Evolutionary conservation across 2,888 invertebrate genomes (phyloP).

Genomic region (Exephanes ischioxanthus): DNA sequence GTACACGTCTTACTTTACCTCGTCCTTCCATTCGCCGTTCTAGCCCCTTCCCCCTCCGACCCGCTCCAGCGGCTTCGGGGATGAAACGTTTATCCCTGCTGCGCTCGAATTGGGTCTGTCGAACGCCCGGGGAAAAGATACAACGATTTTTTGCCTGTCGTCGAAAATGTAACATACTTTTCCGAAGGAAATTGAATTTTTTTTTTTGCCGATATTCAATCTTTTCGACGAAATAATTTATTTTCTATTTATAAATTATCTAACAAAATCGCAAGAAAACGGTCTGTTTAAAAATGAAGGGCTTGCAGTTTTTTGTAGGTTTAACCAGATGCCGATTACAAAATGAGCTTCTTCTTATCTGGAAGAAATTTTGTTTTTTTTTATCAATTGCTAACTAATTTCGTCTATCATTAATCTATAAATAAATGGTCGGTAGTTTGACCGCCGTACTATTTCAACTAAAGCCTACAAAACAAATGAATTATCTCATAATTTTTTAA

Average conservation of each 20-base stretch:
- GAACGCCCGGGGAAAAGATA: not conserved
- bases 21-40: not conserved
- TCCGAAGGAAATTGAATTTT: not conserved
- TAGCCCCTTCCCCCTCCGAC: not conserved
- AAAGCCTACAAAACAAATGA: not conserved
- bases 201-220: not conserved
- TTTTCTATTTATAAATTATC: not conserved
- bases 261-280: not conserved
- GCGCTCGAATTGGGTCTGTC: constrained; percentile 21
- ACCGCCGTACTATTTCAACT: not conserved
- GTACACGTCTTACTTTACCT: constrained; percentile 27
- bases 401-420: not conserved
- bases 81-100: constrained; percentile 37
- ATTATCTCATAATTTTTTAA: not conserved
- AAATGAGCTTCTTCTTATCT: not conserved
- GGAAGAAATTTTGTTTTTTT: not conserved
- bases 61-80: not conserved
- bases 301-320: not conserved
- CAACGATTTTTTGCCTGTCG: not conserved
- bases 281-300: not conserved
- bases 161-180: not conserved
- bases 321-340: not conserved
- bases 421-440: not conserved
- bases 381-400: not conserved
- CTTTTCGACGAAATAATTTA: not conserved